Percentiles rank a stretch among this genome's conserved stretches.
Conservation (phyloP, 35 echinoderm and acorn worm genomes). For the Eucidaris tribuloides region DNA sequence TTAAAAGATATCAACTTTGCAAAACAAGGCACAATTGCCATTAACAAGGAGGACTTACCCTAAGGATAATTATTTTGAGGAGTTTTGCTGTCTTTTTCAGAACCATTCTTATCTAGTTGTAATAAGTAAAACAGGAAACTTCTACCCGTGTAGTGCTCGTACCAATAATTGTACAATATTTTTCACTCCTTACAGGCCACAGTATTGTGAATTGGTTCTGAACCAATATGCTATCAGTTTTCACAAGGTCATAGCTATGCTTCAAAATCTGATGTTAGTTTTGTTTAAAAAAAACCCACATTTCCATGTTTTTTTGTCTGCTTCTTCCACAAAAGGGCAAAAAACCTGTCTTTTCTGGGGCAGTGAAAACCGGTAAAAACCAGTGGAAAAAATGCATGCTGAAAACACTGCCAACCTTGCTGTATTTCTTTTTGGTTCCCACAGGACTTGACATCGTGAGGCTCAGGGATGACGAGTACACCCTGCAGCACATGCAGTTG, state of each 20-base stretch:
- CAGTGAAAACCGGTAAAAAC: too few relatives aligned
- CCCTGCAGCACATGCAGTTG: constrained; percentile 76
- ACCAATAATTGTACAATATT: too few relatives aligned
- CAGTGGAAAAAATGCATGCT: neutral
- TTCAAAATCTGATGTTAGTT: neutral
- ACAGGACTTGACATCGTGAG: constrained; percentile 88
- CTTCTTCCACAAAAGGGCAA: neutral
- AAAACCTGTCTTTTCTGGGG: too few relatives aligned
- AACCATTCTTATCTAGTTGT: too few relatives aligned
- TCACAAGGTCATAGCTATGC: neutral
- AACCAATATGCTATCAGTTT: neutral
- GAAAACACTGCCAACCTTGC: neutral
- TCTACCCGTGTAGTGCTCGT: too few relatives aligned
- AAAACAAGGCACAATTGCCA: too few relatives aligned
- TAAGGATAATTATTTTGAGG: too few relatives aligned
- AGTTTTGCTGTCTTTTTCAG: too few relatives aligned
- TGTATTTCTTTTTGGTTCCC: neutral
- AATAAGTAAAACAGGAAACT: too few relatives aligned
- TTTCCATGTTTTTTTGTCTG: neutral
- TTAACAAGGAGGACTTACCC: too few relatives aligned
- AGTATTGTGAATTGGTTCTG: neutral
- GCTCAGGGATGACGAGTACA: constrained; percentile 84
- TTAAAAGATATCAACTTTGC: too few relatives aligned
- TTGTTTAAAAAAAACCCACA: neutral
- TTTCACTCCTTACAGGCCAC: neutral